Evolutionary conservation across 1,140 invertebrate genomes (phyloP).

Genomic region (Drosophila elegans): DNA sequence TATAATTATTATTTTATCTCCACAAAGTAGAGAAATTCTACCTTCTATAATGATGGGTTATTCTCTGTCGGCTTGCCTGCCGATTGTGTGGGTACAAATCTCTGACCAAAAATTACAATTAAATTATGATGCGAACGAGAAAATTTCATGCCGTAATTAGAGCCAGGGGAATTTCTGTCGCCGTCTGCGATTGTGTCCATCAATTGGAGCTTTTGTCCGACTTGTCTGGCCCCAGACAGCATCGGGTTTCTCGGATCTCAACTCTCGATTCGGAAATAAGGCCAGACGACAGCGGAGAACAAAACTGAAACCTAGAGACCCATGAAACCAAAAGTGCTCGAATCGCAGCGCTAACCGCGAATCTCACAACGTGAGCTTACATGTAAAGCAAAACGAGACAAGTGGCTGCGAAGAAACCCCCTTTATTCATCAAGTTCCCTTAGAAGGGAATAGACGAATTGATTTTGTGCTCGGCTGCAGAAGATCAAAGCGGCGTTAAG

Average conservation of each 20-base stretch:
- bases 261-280: conserved; percentile 57
- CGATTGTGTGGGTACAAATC: conserved; percentile 44
- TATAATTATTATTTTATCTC: conserved; percentile 61
- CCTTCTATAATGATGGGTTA: conserved; percentile 20
- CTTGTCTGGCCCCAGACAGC: conserved; percentile 30
- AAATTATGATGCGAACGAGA: conserved; percentile 56
- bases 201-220: conserved; percentile 18
- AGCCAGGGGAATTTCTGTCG: conserved; percentile 35
- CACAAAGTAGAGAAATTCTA: conserved; percentile 36
- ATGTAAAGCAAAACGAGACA: conserved; percentile 74
- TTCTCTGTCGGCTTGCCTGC: conserved; percentile 6
- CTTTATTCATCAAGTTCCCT: conserved; percentile 7
- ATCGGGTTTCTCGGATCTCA: conserved; percentile 18
- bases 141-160: conserved; percentile 58
- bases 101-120: conserved; percentile 37
- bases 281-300: conserved; percentile 22
- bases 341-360: conserved; percentile 52
- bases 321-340: conserved; percentile 56
- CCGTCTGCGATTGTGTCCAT: conserved; percentile 11
- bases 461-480: conserved; percentile 76
- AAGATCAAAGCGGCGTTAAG: conserved; percentile 70
- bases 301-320: conserved; percentile 5
- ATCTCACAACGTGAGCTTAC: conserved; percentile 53
- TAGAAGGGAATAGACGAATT: conserved; percentile 72
- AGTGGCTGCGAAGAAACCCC: conserved; percentile 18